Conservation (phyloP, 2,113 vertebrate species). For the Rhynchopsitta pachyrhyncha region DNA sequence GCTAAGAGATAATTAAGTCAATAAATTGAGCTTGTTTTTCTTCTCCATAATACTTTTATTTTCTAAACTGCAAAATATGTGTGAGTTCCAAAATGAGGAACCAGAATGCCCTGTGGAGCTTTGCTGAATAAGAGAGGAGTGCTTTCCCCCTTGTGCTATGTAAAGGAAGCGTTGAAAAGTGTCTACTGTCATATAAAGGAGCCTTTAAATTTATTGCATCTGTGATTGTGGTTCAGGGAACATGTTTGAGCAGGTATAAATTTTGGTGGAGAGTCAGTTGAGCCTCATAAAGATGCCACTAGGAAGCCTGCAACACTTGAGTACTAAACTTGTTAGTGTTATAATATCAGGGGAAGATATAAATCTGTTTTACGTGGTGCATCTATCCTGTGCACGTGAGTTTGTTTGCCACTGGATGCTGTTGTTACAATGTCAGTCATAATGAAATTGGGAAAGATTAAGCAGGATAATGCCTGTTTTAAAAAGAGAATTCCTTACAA, state of each 20-base stretch:
- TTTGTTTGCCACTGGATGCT: neutral
- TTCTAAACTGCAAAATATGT: neutral
- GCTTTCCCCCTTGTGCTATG: neutral
- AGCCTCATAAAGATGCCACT: constrained; percentile 65
- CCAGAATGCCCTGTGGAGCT: neutral
- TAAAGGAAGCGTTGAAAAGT: neutral
- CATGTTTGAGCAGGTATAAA: constrained; percentile 55
- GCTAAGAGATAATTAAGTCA: neutral
- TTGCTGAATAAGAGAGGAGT: neutral
- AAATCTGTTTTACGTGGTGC: constrained; percentile 37
- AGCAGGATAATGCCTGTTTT: neutral
- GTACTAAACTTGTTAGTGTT: constrained; percentile 63
- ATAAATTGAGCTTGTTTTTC: neutral
- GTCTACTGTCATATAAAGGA: constrained; percentile 9
- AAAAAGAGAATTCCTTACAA: neutral
- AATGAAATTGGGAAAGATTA: neutral
- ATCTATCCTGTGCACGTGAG: neutral
- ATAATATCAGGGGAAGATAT: constrained; percentile 27
- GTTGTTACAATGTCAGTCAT: neutral
- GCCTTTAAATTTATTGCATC: constrained; percentile 58
- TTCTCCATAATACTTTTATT: neutral
- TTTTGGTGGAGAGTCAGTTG: constrained; percentile 62
- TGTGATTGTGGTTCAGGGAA: constrained; percentile 53
- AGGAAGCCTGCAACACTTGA: constrained; percentile 61
- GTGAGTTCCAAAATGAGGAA: neutral